Evolutionary conservation across 2,797 vertebrate genomes (phyloP), one percentile per base, ranked within the genome.

Genomic region (Takifugu ocellatus): DNA sequence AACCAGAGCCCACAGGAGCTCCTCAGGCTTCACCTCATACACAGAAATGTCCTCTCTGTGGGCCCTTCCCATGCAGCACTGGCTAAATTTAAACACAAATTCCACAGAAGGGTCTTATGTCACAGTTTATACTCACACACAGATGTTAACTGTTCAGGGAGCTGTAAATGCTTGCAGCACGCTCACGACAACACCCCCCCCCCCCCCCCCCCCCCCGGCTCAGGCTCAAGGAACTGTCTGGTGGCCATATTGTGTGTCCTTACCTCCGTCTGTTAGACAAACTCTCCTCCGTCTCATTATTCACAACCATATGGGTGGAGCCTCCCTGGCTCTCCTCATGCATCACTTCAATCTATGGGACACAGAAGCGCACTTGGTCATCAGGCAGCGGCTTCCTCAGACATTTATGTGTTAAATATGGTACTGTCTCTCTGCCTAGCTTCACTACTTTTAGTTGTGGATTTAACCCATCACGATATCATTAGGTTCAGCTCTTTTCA

Each of bases 281-380:
- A 65, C 91, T 93, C 83, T 95, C 92, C 61, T 94, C 93, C 0
- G 92, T 92, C 72, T 93, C 92, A 16, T 85, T 92, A 72, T 89
- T 90, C 56, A 92, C 81, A n/a, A 90, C 68, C 14, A 91, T 75
- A 56, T 92, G 91, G 66, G 89, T 94, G 46, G 93, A 93, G 5
- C 92, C 92, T 55, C 92, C 92, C 76, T 92, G 93, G 69, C 93
- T 93, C 33, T 90, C 93, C 85, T 94, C 94, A 29, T 93, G 93
- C 93, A 94, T 94, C 66, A 97, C 95, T 87, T 96, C 95, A 73
- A 96, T 96, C 96, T 99, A 77, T 64, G 62, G 57, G 29, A 72
- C 11, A 69, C 26, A 82, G 25, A 70, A 47, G 71, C 50, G 72
- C 33, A 75, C n/a, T 50, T 5, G 36, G 2, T 43, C 51, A 39